Percentiles rank a stretch among this genome's conserved stretches.
phyloP scores from a whole-genome alignment of 2,797 vertebrate genomes.

The Melanotaenia maccullochi region DNA sequence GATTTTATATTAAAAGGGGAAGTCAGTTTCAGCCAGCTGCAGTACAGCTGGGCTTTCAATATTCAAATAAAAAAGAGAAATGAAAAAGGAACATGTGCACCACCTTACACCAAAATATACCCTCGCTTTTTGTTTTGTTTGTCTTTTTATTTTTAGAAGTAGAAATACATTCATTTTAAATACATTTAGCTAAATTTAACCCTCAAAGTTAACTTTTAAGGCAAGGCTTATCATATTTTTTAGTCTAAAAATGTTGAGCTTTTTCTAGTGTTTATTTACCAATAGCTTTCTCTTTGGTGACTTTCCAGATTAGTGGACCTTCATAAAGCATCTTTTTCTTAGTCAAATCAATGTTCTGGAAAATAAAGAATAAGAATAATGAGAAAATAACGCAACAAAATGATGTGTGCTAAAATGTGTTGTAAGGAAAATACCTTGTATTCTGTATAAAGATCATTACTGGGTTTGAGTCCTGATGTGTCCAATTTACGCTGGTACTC shows the following conservation, averaged over 20 bases:
- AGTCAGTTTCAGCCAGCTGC: slow-evolving; percentile 3
- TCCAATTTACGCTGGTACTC: slow-evolving; percentile 93
- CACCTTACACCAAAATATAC: slow-evolving; percentile 5
- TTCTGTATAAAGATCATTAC: slow-evolving; percentile 88
- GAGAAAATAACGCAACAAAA: background rate
- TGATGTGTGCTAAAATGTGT: background rate
- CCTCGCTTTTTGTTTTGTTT: background rate
- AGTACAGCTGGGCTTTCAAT: slow-evolving; percentile 28
- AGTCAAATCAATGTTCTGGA: slow-evolving; percentile 89
- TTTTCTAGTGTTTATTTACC: slow-evolving; percentile 76
- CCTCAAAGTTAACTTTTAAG: background rate
- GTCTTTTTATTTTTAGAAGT: background rate
- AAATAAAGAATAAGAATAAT: slow-evolving; percentile 5
- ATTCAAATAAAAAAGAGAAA: slow-evolving; percentile 30
- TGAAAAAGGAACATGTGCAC: slow-evolving; percentile 15
- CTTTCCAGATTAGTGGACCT: slow-evolving; percentile 88
- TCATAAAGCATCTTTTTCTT: slow-evolving; percentile 86
- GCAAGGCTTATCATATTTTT: background rate
- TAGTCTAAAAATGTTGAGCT: background rate
- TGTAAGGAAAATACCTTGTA: slow-evolving; percentile 83
- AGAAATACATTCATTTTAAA: background rate
- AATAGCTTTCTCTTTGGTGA: slow-evolving; percentile 92
- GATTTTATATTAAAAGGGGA: slow-evolving; percentile 16
- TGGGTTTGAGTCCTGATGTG: slow-evolving; percentile 88
- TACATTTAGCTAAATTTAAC: background rate